Conservation (phyloP, 1,140 invertebrate genomes). For the Pollicipes pollicipes region DNA sequence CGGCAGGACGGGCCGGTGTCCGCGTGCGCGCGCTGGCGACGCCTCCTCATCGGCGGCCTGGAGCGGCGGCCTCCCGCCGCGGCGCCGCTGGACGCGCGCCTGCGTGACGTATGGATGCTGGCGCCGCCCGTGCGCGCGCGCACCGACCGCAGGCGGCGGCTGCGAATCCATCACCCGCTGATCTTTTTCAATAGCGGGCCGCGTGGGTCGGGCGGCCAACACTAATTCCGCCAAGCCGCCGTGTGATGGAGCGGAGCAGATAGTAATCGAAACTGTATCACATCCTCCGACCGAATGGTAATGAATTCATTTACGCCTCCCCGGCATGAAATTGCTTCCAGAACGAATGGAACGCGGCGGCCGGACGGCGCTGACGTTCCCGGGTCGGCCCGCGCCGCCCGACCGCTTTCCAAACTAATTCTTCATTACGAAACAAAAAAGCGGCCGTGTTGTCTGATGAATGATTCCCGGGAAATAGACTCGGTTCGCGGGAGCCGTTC, state of each 20-base stretch:
- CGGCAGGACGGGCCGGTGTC: background rate
- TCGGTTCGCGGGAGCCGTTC: no score
- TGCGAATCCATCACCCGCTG: background rate
- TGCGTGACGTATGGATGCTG: background rate
- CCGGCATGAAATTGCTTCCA: background rate
- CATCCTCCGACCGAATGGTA: background rate
- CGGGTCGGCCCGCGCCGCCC: background rate
- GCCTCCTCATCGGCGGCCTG: no score
- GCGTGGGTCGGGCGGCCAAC: background rate
- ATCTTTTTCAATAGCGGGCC: background rate
- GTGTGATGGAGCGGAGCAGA: background rate
- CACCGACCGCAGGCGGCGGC: no score
- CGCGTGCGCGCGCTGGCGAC: no score
- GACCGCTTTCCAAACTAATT: background rate
- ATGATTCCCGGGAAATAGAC: background rate
- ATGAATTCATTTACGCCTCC: conserved; percentile 1
- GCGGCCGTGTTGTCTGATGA: background rate
- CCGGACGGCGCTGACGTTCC: background rate
- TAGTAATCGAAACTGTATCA: conserved; percentile 2
- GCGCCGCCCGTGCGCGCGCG: no score
- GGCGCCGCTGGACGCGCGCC: no score
- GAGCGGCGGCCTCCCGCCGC: no score
- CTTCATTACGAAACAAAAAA: conserved; percentile 1
- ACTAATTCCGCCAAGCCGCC: background rate
- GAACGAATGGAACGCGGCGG: background rate